Base-by-base conservation (phyloP, 2,888 invertebrate species). In the Parnassius smintheus region DNA sequence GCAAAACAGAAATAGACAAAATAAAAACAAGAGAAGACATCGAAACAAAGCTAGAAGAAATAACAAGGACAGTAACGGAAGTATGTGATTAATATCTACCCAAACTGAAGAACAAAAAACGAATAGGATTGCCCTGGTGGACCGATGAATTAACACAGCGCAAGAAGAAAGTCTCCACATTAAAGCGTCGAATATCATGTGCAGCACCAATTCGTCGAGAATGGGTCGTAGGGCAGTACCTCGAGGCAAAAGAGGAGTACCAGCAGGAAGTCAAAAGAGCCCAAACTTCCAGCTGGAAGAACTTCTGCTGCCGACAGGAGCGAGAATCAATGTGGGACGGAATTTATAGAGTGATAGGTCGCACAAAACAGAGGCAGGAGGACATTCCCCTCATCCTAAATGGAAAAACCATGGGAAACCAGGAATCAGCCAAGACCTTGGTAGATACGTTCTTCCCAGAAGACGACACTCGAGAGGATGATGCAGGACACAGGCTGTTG, bases 261-360 rank as follows among this genome's bases (percentile, higher is more conserved):
- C 59, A 60, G 0, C 10, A 9, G 1, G 51, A 53, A 7, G 65
- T 53, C 0, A n/a, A 22, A 3, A 59, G 48, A 9, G 68, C 67
- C 11, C 64, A 62, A 45, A 71, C 64, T 1, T 10, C 22, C 2
- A 66, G 61, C 41, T 71, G 70, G 69, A 71, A 68, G 46, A 50
- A 60, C 1, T 70, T 68, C 52, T 71, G 70, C 48, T 9, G 46
- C 4, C 65, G 12, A n/a, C 70, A 71, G n/a, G 65, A 68, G 1
- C 56, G 57, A 41, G 67, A 69, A 22, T 65, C 65, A 12, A 55
- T 70, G 50, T 70, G 67, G 66, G 66, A 70, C 25, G 66, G 66
- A 1, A 67, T 70, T 0, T 67, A 67, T 13, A 64, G 67, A 42
- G 62, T 68, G 0, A 60, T 68, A 7, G 44, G 44, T 9, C 65